These are phyloP conservation scores for Ophion obscuratus DNA, from an alignment of 2,888 invertebrate genomes.

Conservation along the genomic window DNA sequence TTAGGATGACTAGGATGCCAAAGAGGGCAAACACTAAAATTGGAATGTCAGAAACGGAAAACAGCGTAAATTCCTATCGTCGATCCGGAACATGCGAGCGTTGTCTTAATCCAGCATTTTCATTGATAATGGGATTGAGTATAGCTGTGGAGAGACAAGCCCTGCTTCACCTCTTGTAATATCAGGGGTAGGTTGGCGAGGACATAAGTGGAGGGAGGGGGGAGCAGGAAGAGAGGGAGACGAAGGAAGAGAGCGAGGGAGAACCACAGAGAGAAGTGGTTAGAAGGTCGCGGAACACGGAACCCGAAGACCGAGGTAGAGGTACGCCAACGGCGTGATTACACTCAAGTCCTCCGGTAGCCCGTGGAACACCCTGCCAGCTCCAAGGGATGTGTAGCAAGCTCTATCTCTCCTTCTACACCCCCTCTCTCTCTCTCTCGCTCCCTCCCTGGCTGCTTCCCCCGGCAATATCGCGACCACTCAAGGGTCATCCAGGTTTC, in stretches of 20 bases:
- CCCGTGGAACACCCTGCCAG: constrained; percentile 75
- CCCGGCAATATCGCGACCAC: constrained; percentile 83
- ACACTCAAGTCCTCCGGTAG: constrained; percentile 81
- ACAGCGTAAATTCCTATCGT: no score
- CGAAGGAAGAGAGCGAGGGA: constrained; percentile 2
- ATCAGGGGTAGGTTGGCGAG: constrained; percentile 27
- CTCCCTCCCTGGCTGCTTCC: constrained; percentile 70
- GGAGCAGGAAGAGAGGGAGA: constrained; percentile 39
- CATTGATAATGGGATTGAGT: background rate
- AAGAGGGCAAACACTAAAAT: background rate
- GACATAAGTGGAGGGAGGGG: constrained; percentile 28
- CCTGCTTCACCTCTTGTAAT: constrained; percentile 39
- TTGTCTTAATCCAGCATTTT: no score
- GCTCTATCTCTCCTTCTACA: background rate
- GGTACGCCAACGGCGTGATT: constrained; percentile 78
- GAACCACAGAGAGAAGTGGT: constrained; percentile 69
- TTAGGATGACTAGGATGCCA: no score
- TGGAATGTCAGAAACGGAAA: no score
- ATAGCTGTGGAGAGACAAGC: background rate
- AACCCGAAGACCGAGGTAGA: constrained; percentile 65
- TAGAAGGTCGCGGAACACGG: constrained; percentile 72
- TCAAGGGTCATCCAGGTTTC: constrained; percentile 83
- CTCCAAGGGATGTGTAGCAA: constrained; percentile 73
- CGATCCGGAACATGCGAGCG: no score
- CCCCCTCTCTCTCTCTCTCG: constrained; percentile 16